Percentiles rank a stretch among this genome's conserved stretches.
Conservation (phyloP, 1,140 invertebrate genomes). For the Acromyrmex charruanus region DNA sequence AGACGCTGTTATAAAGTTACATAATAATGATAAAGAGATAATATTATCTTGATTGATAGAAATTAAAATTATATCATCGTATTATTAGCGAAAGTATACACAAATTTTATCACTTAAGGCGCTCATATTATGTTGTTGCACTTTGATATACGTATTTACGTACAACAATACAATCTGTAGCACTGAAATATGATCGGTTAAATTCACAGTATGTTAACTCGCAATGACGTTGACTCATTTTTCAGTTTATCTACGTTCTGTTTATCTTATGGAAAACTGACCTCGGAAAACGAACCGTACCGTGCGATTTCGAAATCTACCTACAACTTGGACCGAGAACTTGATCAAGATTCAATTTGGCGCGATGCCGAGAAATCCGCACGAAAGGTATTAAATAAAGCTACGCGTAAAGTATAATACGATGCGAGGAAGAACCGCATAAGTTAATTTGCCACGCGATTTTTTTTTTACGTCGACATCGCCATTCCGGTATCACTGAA, state of each 20-base stretch:
- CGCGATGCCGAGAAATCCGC: background rate
- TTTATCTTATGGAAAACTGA: conserved; percentile 15
- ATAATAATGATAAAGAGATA: background rate
- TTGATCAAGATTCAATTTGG: conserved; percentile 12
- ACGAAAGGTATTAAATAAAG: background rate
- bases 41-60: background rate
- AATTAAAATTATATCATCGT: background rate
- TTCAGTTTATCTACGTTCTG: too few species aligned
- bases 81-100: background rate
- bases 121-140: background rate
- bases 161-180: background rate
- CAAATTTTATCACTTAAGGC: background rate
- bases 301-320: background rate
- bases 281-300: background rate
- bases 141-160: background rate
- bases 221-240: too few species aligned
- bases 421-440: background rate
- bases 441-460: too few species aligned
- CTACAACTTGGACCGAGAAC: background rate
- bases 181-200: background rate
- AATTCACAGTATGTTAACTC: background rate
- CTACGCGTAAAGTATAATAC: background rate
- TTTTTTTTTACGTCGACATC: background rate
- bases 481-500: background rate
- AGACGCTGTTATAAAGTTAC: background rate